These are phyloP conservation scores for Onychomys arenicola DNA, from an alignment of 2,797 vertebrate species.

Conservation along the genomic window DNA sequence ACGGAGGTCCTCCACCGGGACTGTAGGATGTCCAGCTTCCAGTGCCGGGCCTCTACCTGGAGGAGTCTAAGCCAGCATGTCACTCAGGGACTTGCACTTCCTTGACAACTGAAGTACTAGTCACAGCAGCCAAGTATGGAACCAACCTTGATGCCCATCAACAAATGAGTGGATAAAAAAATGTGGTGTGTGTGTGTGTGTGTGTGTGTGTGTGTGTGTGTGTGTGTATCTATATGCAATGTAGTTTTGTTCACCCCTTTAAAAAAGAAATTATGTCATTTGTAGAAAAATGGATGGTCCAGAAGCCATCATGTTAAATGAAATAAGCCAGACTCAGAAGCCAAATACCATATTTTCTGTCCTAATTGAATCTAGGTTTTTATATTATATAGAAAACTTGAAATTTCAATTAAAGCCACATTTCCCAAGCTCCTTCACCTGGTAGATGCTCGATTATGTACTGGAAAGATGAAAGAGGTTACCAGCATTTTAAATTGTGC, in stretches of 20 bases:
- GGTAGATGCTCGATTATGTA: neutral
- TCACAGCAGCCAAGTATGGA: too few species aligned
- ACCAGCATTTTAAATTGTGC: neutral
- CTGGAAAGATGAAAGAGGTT: neutral
- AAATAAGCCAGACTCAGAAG: neutral
- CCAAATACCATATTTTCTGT: neutral
- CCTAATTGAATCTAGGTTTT: neutral
- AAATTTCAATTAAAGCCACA: neutral
- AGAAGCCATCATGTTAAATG: neutral
- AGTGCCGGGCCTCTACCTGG: neutral
- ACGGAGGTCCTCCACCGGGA: too few species aligned
- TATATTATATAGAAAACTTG: neutral
- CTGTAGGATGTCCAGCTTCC: neutral
- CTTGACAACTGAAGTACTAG: neutral
- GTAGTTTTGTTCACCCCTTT: neutral
- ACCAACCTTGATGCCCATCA: neutral
- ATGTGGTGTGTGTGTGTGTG: too few species aligned
- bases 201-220: too few species aligned
- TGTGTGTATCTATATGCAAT: too few species aligned
- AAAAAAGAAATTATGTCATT: neutral
- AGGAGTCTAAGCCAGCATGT: neutral
- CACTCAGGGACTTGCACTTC: neutral
- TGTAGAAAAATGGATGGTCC: neutral
- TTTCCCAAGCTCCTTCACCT: neutral
- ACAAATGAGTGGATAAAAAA: neutral